Percentiles rank a stretch among this genome's conserved stretches.
These are phyloP conservation scores for Daboia siamensis DNA, from an alignment of 2,113 vertebrate species.

Conservation along the genomic window DNA sequence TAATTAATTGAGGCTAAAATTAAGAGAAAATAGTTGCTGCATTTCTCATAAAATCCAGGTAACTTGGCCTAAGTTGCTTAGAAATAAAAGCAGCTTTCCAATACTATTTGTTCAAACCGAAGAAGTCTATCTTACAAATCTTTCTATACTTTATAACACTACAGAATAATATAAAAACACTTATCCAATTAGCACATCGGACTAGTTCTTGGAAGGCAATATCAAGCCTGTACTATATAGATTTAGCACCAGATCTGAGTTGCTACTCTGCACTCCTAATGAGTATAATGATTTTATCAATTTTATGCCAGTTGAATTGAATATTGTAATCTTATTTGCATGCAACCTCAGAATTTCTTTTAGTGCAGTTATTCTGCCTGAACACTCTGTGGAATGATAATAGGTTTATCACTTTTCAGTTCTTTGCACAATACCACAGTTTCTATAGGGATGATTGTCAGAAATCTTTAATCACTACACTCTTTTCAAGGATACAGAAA, in stretches of 20 bases:
- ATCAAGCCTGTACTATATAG: background rate
- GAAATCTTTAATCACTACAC: background rate
- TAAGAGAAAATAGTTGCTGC: constrained; percentile 39
- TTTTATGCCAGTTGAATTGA: background rate
- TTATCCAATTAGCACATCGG: constrained; percentile 13
- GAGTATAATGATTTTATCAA: background rate
- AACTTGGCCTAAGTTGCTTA: background rate
- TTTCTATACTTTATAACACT: constrained; percentile 19
- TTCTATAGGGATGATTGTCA: background rate
- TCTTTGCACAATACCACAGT: background rate
- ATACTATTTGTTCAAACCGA: background rate
- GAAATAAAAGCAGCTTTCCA: background rate
- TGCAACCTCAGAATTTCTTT: background rate
- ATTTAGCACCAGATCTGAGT: background rate
- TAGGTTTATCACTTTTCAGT: background rate
- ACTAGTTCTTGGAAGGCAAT: background rate
- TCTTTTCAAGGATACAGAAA: background rate
- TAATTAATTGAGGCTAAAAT: constrained; percentile 65
- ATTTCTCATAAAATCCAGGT: constrained; percentile 47
- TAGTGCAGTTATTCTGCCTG: background rate
- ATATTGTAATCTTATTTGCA: background rate
- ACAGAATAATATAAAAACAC: constrained; percentile 4
- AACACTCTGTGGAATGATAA: background rate
- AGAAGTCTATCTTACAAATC: background rate
- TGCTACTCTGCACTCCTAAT: background rate